Base-by-base conservation (phyloP, 2,113 vertebrate species). In the Rousettus leschenaultii region DNA sequence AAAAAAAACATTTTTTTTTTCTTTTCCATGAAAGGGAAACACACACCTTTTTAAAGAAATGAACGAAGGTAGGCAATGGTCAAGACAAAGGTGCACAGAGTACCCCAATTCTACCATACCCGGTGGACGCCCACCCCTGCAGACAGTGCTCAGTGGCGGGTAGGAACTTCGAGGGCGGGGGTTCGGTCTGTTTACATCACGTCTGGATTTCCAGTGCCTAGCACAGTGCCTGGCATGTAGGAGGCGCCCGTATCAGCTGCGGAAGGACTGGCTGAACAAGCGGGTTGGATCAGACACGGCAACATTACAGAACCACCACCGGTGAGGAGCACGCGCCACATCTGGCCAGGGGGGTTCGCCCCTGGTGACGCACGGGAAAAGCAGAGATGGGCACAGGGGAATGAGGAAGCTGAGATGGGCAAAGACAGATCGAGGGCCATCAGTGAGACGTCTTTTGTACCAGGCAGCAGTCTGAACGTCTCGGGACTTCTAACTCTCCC, bases 311-410 rank as follows among this genome's bases (percentile, higher is more conserved):
- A 51, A 10, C 55, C 28, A 19, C 19, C 1, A 13, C 15, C 4
- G 1, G 9, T 3, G 3, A 11, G 63, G 43, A n/a, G 6, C 3
- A 19, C 0, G 1, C 2, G 51, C 13, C 22, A 16, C 5, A 0
- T 24, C 21, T 0, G 6, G 26, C 16, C 14, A 3, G 30, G 8
- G 35, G 26, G 0, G 43, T 4, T 33, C 18, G 53, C 10, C 7
- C 19, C 4, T 2, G 40, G 26, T 78, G 66, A 11, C 26, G 28
- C n/a, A 2, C 0, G 15, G 24, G 33, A 28, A 45, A 61, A 63
- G 78, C 71, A 35, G 43, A 22, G 83, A 13, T 0, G 0, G 80
- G 26, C 48, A 22, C 18, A 6, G 68, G 30, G 33, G 24, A 12
- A 30, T 5, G 45, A 74, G 8, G 11, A 12, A 3, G 73, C 35